Conservation (phyloP, 1,140 invertebrate species). For the Habropoda laboriosa region DNA sequence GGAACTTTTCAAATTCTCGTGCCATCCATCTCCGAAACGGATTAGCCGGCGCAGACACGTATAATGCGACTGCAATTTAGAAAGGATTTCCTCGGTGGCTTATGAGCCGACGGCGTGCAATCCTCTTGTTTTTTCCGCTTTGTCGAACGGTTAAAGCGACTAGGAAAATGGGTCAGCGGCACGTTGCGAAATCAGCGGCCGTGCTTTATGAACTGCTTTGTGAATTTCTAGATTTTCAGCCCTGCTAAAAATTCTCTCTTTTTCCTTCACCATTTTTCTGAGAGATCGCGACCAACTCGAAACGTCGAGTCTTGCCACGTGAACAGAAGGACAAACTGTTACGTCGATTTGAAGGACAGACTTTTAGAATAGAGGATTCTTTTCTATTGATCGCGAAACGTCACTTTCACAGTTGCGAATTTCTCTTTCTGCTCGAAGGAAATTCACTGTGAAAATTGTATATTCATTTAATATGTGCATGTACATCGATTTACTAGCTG, state of each 20-base stretch:
- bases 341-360: too few relatives aligned
- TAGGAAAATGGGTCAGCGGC: slow-evolving; percentile 27
- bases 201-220: slow-evolving; percentile 25
- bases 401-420: too few relatives aligned
- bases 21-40: neutral
- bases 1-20: neutral
- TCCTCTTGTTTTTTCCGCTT: slow-evolving; percentile 39
- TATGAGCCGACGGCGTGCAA: slow-evolving; percentile 22
- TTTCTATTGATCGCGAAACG: too few relatives aligned
- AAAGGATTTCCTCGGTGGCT: slow-evolving; percentile 17
- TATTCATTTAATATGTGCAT: too few relatives aligned
- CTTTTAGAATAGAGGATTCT: too few relatives aligned
- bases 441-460: too few relatives aligned
- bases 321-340: too few relatives aligned
- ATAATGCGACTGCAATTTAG: slow-evolving; percentile 33
- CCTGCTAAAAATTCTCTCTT: neutral
- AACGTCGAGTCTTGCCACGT: too few relatives aligned
- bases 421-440: too few relatives aligned
- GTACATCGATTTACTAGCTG: too few relatives aligned
- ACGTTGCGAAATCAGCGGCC: slow-evolving; percentile 33
- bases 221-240: slow-evolving; percentile 15
- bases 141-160: slow-evolving; percentile 29
- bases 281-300: neutral
- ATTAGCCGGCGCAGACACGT: slow-evolving; percentile 14
- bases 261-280: neutral